phyloP scores from a whole-genome alignment of 1,140 invertebrate genomes.

The Caenorhabditis inopinata region DNA sequence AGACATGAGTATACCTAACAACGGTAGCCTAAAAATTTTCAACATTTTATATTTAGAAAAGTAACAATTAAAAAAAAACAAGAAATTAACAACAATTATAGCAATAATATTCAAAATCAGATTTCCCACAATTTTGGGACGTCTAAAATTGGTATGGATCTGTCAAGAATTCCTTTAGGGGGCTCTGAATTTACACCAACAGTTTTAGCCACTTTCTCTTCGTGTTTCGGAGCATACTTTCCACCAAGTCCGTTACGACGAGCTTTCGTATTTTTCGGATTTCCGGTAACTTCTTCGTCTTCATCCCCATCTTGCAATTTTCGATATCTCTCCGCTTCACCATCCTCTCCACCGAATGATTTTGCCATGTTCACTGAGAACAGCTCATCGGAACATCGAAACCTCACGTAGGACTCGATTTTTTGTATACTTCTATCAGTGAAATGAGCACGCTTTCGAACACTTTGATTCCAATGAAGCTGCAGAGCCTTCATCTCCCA shows the following conservation, averaged over 20 bases:
- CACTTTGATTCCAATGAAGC: slow-evolving; percentile 41
- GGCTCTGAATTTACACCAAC: neutral
- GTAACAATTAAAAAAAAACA: neutral
- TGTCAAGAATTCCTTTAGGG: neutral
- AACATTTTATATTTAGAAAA: neutral
- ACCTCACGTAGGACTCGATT: slow-evolving; percentile 45
- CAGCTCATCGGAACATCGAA: slow-evolving; percentile 41
- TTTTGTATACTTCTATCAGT: slow-evolving; percentile 35
- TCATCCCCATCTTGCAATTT: slow-evolving; percentile 37
- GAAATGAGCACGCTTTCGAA: slow-evolving; percentile 44
- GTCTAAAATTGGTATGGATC: neutral
- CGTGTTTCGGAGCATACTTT: slow-evolving; percentile 12
- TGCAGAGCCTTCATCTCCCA: slow-evolving; percentile 79
- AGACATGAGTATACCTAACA: neutral
- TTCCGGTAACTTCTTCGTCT: neutral
- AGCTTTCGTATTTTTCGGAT: neutral
- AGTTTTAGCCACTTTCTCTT: neutral
- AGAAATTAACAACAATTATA: neutral
- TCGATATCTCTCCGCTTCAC: slow-evolving; percentile 15
- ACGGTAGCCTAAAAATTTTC: neutral
- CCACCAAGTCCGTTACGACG: neutral
- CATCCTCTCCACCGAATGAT: slow-evolving; percentile 38
- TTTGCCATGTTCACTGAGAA: slow-evolving; percentile 38
- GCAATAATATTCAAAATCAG: neutral
- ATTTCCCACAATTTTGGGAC: neutral